Base-by-base conservation (phyloP, 2,113 vertebrate genomes). In the Suncus etruscus region DNA sequence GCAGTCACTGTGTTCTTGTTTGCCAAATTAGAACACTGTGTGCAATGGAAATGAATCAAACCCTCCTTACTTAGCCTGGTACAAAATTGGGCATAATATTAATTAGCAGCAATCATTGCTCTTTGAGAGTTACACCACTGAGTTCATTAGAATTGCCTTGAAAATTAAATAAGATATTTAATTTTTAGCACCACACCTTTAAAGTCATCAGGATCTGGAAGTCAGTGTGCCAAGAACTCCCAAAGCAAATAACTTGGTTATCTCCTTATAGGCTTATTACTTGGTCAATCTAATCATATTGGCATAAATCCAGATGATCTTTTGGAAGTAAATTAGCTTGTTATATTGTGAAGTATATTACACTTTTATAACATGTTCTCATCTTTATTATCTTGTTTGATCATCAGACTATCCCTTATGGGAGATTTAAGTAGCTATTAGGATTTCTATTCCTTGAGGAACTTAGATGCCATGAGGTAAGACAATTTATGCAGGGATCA, bases 1-100 rank as follows among this genome's bases (percentile, higher is more conserved):
- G 39, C 87, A 90, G 51, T 87, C 72, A 72, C 14, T 63, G 85
- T 92, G 95, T 95, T 92, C 95, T 10, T 89, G 83, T 95, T 93
- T 95, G 83, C 80, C 68, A 48, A 92, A 63, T 20, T 48, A 85
- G 95, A 82, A 86, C 90, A 75, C n/a, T 1, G 0, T 72, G 94
- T 88, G 77, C 94, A 51, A 12, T 47, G 86, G 70, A 11, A 77
- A 68, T 95, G 95, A 95, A 73, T 96, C 94, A 96, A 51, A 39
- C 45, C 83, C 83, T 87, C 69, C 79, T 68, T 48, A 3, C 79
- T 72, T 48, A 3, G 25, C 66, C 80, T 73, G 74, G 51, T 66
- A 86, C 83, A 90, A 94, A 92, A 58, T 81, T 77, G n/a, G 66
- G 31, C 47, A 54, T 14, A 24, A 70, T 66, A 11, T 63, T 94